phyloP scores from a whole-genome alignment of 2,113 vertebrate genomes.

The Phylloscopus trochiloides region DNA sequence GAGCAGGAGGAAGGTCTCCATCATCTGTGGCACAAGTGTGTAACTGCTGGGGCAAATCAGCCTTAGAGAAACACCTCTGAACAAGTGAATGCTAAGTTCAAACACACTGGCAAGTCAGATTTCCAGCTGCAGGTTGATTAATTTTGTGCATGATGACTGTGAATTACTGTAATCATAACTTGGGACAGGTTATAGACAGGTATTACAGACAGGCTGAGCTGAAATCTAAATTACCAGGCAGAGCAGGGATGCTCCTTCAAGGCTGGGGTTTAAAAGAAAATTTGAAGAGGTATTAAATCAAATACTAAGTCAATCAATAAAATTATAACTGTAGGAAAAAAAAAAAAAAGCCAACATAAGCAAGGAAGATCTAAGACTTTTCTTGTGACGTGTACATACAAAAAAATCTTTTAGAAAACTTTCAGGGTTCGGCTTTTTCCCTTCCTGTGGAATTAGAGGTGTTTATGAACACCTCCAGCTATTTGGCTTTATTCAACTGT shows the following conservation, averaged over 20 bases:
- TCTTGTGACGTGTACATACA: rapidly evolving
- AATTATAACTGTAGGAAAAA: background rate
- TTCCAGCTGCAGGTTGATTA: no score
- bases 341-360: background rate
- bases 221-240: background rate
- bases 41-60: background rate
- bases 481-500: background rate
- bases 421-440: background rate
- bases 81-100: background rate
- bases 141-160: background rate
- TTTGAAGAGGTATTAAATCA: background rate
- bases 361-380: background rate
- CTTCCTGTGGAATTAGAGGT: background rate
- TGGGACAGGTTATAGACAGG: no score
- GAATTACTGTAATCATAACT: background rate
- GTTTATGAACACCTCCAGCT: background rate
- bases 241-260: background rate
- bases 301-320: background rate
- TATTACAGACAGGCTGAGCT: background rate
- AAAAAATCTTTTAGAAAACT: background rate
- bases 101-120: background rate
- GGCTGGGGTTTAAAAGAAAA: background rate
- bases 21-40: background rate
- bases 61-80: background rate
- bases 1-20: background rate